Evolutionary conservation across 2,797 vertebrate genomes (phyloP).

Genomic region (Simalia tracyae): DNA sequence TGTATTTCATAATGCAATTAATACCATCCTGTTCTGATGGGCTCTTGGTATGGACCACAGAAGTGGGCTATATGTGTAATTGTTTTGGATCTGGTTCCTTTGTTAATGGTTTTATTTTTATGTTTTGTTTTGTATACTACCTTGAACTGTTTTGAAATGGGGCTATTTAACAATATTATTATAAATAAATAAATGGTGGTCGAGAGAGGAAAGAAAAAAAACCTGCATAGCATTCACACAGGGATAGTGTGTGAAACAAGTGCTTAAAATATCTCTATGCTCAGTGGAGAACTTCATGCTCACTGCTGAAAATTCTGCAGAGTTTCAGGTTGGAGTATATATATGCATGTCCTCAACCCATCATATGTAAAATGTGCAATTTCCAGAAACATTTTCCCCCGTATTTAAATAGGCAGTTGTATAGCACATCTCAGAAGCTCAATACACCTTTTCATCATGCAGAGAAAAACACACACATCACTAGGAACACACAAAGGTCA

Average conservation of each 20-base stretch:
- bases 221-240: neutral
- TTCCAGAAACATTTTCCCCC: neutral
- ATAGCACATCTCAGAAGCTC: neutral
- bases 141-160: neutral
- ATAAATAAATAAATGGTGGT: neutral
- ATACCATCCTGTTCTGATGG: neutral
- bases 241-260: neutral
- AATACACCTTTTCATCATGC: slow-evolving; percentile 11
- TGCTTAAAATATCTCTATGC: neutral
- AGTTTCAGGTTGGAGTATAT: neutral
- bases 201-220: neutral
- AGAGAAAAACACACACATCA: slow-evolving; percentile 35
- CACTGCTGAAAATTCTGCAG: neutral
- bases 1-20: neutral
- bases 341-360: neutral
- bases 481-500: slow-evolving; percentile 35
- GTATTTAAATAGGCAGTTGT: neutral
- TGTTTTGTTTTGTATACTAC: neutral
- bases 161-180: neutral
- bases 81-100: neutral
- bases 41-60: neutral
- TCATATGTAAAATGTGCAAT: neutral
- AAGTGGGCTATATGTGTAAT: neutral
- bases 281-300: neutral
- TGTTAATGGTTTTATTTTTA: neutral